These are phyloP conservation scores for Brachionus rubens DNA, from an alignment of 1,140 invertebrate genomes.

Conservation along the genomic window DNA sequence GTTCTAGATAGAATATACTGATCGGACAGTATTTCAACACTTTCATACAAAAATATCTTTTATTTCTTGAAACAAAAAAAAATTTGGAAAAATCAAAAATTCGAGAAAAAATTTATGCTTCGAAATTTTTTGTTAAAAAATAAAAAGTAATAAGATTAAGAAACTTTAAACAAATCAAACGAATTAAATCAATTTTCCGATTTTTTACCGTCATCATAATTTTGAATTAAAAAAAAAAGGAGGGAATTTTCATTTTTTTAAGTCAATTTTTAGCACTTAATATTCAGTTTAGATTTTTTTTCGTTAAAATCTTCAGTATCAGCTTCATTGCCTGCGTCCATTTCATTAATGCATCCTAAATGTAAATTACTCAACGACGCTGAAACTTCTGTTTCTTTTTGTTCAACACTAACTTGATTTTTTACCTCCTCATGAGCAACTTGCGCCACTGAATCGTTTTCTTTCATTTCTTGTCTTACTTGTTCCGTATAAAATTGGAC, in stretches of 20 bases:
- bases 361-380: conserved; percentile 36
- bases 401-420: background rate
- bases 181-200: too few species aligned
- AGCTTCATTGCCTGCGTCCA: conserved; percentile 31
- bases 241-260: background rate
- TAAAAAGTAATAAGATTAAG: too few species aligned
- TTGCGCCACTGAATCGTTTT: background rate
- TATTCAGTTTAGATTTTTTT: background rate
- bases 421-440: background rate
- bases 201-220: too few species aligned
- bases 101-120: too few species aligned
- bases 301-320: conserved; percentile 20
- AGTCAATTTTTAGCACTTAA: background rate
- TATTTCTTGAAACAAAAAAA: too few species aligned
- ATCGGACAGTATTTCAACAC: too few species aligned
- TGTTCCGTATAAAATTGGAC: conserved; percentile 39
- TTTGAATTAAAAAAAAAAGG: background rate
- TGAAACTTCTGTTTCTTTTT: background rate
- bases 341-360: conserved; percentile 44
- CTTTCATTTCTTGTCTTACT: conserved; percentile 45
- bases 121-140: too few species aligned
- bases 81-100: too few species aligned
- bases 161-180: too few species aligned
- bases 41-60: too few species aligned
- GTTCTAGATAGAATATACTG: too few species aligned